Base-by-base conservation (phyloP, 1,140 invertebrate species). In the Melipona quadrifasciata region DNA sequence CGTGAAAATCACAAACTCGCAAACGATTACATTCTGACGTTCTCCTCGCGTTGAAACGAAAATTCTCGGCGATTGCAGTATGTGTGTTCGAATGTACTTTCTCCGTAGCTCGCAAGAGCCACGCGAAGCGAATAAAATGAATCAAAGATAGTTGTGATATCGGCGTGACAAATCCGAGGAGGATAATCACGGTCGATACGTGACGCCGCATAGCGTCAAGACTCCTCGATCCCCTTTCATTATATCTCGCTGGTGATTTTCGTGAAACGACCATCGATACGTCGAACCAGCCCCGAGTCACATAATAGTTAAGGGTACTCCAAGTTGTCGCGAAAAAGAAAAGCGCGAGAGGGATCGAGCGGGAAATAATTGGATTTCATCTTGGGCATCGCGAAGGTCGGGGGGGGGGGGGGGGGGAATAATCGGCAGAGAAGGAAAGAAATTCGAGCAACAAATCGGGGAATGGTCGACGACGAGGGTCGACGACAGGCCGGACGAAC, bases 291-390 rank as follows among this genome's bases (percentile, higher is more conserved):
- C 61, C 58, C 16, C 4, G 61, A 77, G 64, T 77, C 81, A 55
- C 80, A 75, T 75, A 82, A 82, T 77, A 58, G 81, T 78, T 61
- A 70, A 83, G 55, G 65, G 82, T 71, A 12, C 81, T 82, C 24
- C 14, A 75, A 65, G 80, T 55, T 19, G 16, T 67, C 27, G 65
- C 65, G n/a, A 78, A 83, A 78, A 83, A 57, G 74, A 78, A 77
- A 78, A 47, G 68, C 82, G 57, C 21, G 57, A 61, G 74, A 67
- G 58, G 58, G 47, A n/a, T 83, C 55, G 55, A 71, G 64, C 53
- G 75, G 82, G 51, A 68, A 84, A 84, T 84, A 84, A 84, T 84
- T 84, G 82, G 82, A 84, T 84, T 79, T 58, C 75, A 70, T 61
- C 65, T 31, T 5, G 27, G 53, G 6, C 10, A 31, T 31, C 31